These are phyloP conservation scores for Opisthocomus hoazin DNA, from an alignment of 2,113 vertebrate species.

Conservation along the genomic window DNA sequence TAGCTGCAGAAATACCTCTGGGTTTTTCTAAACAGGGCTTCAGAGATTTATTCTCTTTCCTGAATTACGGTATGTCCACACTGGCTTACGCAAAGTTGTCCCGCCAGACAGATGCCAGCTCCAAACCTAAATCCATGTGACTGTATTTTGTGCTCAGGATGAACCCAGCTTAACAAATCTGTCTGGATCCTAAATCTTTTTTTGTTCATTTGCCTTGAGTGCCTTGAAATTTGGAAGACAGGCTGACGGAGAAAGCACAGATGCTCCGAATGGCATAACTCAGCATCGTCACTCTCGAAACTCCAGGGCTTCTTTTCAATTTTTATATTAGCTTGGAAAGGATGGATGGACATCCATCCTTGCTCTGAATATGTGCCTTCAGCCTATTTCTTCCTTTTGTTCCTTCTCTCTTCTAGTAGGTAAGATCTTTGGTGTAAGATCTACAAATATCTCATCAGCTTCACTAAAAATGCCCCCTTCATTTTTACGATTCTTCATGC, in stretches of 20 bases:
- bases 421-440: neutral
- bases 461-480: neutral
- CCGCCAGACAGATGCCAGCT: constrained; percentile 29
- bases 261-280: neutral
- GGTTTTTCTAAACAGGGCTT: constrained; percentile 5
- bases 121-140: constrained; percentile 13
- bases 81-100: constrained; percentile 4
- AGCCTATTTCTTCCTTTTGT: neutral
- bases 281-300: neutral
- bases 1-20: neutral
- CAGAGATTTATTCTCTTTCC: constrained; percentile 27
- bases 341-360: neutral
- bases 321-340: neutral
- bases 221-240: neutral
- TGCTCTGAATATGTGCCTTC: neutral
- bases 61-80: neutral
- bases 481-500: neutral
- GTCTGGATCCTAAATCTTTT: neutral
- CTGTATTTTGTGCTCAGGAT: neutral
- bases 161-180: constrained; percentile 2
- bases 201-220: neutral
- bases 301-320: neutral
- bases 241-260: neutral
- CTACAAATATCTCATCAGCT: neutral
- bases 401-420: neutral